Evolutionary conservation across 2,888 invertebrate genomes (phyloP).

Genomic region (Drosophila greeni): DNA sequence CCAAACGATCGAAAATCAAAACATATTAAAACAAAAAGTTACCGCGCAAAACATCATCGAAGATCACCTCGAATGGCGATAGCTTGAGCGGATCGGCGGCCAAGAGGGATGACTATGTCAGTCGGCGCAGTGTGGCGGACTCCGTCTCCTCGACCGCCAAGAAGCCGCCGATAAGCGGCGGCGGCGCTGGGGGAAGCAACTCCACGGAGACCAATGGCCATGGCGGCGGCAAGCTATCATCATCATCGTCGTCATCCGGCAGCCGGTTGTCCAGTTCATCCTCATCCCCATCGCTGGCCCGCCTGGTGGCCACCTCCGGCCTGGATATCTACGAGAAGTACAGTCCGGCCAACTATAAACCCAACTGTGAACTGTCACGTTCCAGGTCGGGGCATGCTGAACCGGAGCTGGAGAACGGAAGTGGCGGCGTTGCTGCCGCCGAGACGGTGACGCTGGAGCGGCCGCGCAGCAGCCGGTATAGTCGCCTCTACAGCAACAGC

Average conservation of each 20-base stretch:
- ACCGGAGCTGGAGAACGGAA: conserved; percentile 48
- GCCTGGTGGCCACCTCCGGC: conserved; percentile 81
- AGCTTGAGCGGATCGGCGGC: conserved; percentile 30
- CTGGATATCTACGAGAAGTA: conserved; percentile 87
- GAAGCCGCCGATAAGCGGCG: conserved; percentile 55
- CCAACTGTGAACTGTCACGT: conserved; percentile 80
- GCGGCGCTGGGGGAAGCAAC: conserved; percentile 31
- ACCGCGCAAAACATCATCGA: conserved; percentile 52
- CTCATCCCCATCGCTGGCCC: conserved; percentile 80
- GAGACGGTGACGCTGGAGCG: conserved; percentile 60
- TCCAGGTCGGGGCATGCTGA: conserved; percentile 79
- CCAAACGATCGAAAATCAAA: not conserved
- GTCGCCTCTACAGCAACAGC: conserved; percentile 64
- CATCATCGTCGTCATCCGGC: conserved; percentile 5
- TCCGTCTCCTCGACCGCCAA: conserved; percentile 29
- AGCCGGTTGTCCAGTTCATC: conserved; percentile 74
- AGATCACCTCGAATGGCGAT: conserved; percentile 43
- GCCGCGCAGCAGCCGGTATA: conserved; percentile 71
- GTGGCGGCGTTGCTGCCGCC: conserved; percentile 35
- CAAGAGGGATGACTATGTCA: conserved; percentile 57
- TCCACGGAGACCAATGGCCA: conserved; percentile 50
- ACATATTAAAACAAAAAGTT: conserved; percentile 33
- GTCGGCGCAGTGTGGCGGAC: conserved; percentile 26
- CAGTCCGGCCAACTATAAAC: conserved; percentile 87
- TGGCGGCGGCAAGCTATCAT: conserved; percentile 45